A percentile compares a stretch with the other conserved stretches of the same genome.
Evolutionary conservation across 92 coral and sea anemone species (phyloP).

Genomic region (Zoanthus sociatus): DNA sequence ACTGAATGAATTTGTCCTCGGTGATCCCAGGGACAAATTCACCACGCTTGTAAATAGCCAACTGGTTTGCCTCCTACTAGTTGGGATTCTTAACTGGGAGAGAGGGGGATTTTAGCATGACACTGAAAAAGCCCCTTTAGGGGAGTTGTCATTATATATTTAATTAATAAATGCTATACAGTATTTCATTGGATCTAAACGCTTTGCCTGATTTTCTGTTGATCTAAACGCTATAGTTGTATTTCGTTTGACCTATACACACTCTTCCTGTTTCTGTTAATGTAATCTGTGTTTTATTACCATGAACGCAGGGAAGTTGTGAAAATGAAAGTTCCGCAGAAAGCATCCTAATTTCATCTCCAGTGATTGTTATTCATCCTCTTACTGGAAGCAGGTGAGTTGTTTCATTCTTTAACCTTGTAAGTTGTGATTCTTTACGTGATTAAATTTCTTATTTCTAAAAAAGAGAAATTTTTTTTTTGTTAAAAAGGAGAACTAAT

Average conservation of each 20-base stretch:
- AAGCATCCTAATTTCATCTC: conserved; percentile 77
- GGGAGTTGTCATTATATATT: too few relatives aligned
- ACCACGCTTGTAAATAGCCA: too few relatives aligned
- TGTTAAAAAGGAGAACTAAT: too few relatives aligned
- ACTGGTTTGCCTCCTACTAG: too few relatives aligned
- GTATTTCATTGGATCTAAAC: too few relatives aligned
- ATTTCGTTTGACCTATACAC: not conserved
- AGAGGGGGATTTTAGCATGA: too few relatives aligned
- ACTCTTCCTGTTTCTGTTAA: not conserved
- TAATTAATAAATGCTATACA: too few relatives aligned
- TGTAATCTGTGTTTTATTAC: not conserved
- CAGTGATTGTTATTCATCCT: conserved; percentile 90
- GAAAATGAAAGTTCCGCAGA: conserved; percentile 15
- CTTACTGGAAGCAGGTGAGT: conserved; percentile 91
- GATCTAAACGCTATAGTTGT: not conserved
- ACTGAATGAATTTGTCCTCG: too few relatives aligned
- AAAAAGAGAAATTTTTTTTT: too few relatives aligned
- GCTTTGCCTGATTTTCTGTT: not conserved
- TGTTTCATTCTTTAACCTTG: not conserved
- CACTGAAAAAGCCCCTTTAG: too few relatives aligned
- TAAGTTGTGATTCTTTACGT: not conserved
- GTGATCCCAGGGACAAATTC: too few relatives aligned
- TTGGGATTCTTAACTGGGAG: too few relatives aligned
- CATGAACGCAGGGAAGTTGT: conserved; percentile 1
- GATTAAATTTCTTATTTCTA: not conserved